A percentile compares a stretch with the other conserved stretches of the same genome.
These are phyloP conservation scores for Premnoplex brunnescens DNA, from an alignment of 2,797 vertebrate genomes.

Conservation along the genomic window DNA sequence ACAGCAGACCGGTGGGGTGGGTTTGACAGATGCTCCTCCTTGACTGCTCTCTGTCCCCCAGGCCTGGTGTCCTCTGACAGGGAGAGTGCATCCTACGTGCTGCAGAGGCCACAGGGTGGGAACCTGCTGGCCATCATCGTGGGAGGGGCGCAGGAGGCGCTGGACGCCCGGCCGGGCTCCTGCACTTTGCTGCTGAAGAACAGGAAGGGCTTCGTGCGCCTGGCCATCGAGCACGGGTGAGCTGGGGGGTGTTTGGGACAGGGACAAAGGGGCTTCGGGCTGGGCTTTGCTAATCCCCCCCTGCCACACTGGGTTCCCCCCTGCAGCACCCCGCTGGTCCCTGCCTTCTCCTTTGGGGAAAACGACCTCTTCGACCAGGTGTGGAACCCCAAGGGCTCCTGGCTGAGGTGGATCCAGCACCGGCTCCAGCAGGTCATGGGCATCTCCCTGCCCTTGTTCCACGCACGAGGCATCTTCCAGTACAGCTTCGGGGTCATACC, in stretches of 20 bases:
- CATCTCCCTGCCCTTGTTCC: slow-evolving; percentile 89
- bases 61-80: slow-evolving; percentile 89
- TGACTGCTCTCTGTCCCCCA: slow-evolving; percentile 50
- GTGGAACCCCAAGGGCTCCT: slow-evolving; percentile 83
- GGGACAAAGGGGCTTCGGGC: neutral
- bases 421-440: slow-evolving; percentile 87
- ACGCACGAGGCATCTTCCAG: slow-evolving; percentile 91
- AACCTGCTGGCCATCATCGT: slow-evolving; percentile 83
- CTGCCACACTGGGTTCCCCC: accelerated
- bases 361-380: slow-evolving; percentile 91
- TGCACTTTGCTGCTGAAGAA: slow-evolving; percentile 82
- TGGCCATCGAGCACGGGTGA: slow-evolving; percentile 90
- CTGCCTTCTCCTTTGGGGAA: slow-evolving; percentile 94
- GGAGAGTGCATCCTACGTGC: slow-evolving; percentile 79
- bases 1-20: neutral
- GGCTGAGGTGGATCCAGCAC: slow-evolving; percentile 84
- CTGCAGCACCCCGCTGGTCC: slow-evolving; percentile 85
- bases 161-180: slow-evolving; percentile 87
- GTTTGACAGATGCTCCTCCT: neutral
- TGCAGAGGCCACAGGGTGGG: slow-evolving; percentile 76
- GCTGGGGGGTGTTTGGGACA: too few relatives aligned
- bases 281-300: neutral
- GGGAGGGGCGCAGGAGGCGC: slow-evolving; percentile 88
- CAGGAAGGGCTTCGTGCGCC: slow-evolving; percentile 91
- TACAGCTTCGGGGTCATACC: slow-evolving; percentile 92